Evolutionary conservation across 2,113 vertebrate species (phyloP).

Genomic region (Vulpes lagopus): DNA sequence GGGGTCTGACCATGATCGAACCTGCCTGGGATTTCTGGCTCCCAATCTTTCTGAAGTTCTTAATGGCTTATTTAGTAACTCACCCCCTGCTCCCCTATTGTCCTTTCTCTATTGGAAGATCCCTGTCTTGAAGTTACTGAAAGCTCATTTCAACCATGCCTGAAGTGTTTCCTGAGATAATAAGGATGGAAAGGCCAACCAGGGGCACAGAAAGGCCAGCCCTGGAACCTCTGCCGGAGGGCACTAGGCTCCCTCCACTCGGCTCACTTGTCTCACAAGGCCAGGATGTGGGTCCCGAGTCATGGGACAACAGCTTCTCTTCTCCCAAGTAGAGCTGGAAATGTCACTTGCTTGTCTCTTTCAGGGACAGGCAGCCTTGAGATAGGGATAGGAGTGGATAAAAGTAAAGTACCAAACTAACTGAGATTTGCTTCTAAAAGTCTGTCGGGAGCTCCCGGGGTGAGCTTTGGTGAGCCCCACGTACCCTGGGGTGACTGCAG

Average conservation of each 20-base stretch:
- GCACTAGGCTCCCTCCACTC: accelerated
- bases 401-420: background rate
- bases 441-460: background rate
- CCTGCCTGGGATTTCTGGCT: background rate
- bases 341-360: background rate
- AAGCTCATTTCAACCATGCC: background rate
- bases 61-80: no score
- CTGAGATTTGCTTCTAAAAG: background rate
- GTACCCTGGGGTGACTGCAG: background rate
- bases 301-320: background rate
- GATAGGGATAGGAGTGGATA: background rate
- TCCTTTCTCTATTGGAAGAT: background rate
- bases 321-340: background rate
- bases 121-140: background rate
- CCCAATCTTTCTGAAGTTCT: background rate
- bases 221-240: background rate
- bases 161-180: background rate
- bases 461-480: background rate
- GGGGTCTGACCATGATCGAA: background rate
- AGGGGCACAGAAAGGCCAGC: background rate
- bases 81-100: no score
- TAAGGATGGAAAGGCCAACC: background rate
- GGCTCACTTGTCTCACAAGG: background rate
- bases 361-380: background rate
- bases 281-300: background rate